Evolutionary conservation across 2,113 vertebrate species (phyloP).

Genomic region (Rissa tridactyla): DNA sequence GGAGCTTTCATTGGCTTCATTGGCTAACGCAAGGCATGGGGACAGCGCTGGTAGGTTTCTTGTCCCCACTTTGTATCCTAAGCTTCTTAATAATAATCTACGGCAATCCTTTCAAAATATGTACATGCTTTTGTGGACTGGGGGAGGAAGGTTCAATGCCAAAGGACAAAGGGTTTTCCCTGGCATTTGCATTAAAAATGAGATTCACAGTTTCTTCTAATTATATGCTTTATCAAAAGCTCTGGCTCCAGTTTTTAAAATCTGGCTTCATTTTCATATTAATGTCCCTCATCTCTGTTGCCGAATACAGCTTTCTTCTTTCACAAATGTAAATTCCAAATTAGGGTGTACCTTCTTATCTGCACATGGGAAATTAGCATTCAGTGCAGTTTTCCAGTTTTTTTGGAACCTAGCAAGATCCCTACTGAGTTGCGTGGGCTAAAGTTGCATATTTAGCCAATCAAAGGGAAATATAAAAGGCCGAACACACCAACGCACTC

Average conservation of each 20-base stretch:
- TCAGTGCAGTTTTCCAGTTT: background rate
- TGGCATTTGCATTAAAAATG: background rate
- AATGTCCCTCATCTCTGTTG: background rate
- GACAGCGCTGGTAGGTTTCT: background rate
- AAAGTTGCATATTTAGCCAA: background rate
- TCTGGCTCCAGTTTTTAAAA: background rate
- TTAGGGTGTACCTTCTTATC: background rate
- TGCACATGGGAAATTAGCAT: background rate
- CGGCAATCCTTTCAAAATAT: background rate
- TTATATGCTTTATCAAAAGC: background rate
- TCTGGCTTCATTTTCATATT: background rate
- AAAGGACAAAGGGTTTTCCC: background rate
- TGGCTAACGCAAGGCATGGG: background rate
- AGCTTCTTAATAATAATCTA: background rate
- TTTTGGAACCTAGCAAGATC: background rate
- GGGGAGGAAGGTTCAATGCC: background rate
- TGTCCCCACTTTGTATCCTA: background rate
- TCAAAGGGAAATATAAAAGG: background rate
- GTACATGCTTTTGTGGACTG: background rate
- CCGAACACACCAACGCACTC: background rate
- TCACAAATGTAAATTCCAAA: slow-evolving; percentile 5
- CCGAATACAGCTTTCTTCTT: background rate
- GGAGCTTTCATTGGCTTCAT: background rate
- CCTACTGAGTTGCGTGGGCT: background rate
- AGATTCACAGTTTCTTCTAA: background rate